Evolutionary conservation across 2,113 vertebrate species (phyloP), one percentile per base, ranked within the genome.

Genomic region (Clinocottus analis): DNA sequence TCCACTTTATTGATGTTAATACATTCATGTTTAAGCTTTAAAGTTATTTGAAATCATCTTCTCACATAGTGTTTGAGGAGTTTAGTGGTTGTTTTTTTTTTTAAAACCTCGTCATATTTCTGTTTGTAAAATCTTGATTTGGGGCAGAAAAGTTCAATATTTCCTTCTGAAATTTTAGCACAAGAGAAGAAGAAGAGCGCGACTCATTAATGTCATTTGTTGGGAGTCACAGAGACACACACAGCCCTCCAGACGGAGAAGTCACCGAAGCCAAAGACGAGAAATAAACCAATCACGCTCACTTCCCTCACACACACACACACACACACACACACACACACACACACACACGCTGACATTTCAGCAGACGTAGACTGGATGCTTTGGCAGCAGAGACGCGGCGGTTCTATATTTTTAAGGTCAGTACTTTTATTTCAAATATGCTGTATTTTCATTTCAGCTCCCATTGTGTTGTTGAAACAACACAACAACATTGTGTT

Each of bases 281-380:
- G 73, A 69, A 63, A 56, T 33, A 43, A 67, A 64, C 82, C 82
- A 82, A 81, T 84, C 87, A 85, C 76, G 70, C 59, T 60, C 29
- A 81, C 75, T 88, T 14, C 41, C n/a, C n/a, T n/a, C 53, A 47
- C 65, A 70, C 58, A 64, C 58, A 49, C 64, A 29, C 59, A 43
- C 67, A 16, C 62, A 29, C 21, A 49, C 45, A 53, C 67, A 69
- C 60, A 69, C 64, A 68, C 62, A 53, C 61, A 63, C 53, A 29
- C 62, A 55, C 23, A 62, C 56, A 61, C 59, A 72, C 63, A 69
- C 33, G 4, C 4, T 33, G 33, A 6, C 33, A 33, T 33, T 33
- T 33, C 33, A 64, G 71, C 62, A 58, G 21, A 23, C 49, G n/a
- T 21, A 37, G 4, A 72, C 47, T 56, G 51, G 51, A 68, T 63